phyloP scores from a whole-genome alignment of 2,888 invertebrate species.

The Polyommatus icarus region DNA sequence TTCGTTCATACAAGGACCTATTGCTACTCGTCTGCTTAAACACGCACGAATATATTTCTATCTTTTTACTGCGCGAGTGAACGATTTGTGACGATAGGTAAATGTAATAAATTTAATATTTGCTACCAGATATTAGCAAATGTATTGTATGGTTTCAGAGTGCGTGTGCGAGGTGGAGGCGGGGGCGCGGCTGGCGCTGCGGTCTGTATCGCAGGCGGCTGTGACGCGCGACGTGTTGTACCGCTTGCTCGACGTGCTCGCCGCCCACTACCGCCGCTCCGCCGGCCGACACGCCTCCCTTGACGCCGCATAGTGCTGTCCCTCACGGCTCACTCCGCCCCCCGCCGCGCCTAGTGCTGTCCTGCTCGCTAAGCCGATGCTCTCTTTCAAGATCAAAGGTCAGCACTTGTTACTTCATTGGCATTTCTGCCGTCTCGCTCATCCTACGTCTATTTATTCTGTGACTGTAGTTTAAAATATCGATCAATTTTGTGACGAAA shows the following conservation, averaged over 20 bases:
- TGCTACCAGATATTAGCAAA: too few relatives aligned
- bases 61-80: too few relatives aligned
- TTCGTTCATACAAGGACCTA: too few relatives aligned
- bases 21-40: too few relatives aligned
- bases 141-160: background rate
- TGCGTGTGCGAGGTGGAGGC: conserved; percentile 46
- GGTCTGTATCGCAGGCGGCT: conserved; percentile 48
- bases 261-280: conserved; percentile 59
- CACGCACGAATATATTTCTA: too few relatives aligned
- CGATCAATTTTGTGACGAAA: background rate
- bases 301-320: conserved; percentile 50
- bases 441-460: background rate
- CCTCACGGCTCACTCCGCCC: background rate
- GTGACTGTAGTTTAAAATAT: background rate
- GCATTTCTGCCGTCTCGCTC: background rate
- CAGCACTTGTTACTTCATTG: background rate
- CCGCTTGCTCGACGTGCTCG: conserved; percentile 57
- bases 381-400: background rate
- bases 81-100: too few relatives aligned
- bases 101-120: too few relatives aligned
- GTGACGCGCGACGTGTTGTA: conserved; percentile 59
- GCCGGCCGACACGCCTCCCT: conserved; percentile 59
- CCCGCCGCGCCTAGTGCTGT: conserved; percentile 49
- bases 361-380: background rate
- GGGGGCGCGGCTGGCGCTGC: conserved; percentile 47